Evolutionary conservation across 2,888 invertebrate species (phyloP), one percentile per base, ranked within the genome.

Genomic region (Eupithecia dodoneata): DNA sequence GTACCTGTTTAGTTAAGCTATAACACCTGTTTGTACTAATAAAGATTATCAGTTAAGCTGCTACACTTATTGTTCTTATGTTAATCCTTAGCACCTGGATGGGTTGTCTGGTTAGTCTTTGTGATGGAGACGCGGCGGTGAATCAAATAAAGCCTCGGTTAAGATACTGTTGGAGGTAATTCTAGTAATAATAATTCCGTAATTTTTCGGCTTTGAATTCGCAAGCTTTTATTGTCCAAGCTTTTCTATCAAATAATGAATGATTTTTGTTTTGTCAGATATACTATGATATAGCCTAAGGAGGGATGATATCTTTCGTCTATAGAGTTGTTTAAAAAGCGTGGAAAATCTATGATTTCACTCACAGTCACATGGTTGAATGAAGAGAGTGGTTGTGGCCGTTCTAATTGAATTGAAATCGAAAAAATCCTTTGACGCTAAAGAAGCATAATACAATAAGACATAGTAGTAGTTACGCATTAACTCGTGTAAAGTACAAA

Each of bases 1-100:
- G 63, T 63, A 12, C 12, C 71, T 41, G 67, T 77, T 79, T 47
- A 76, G 7, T 63, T 81, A 81, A 76, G 78, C 77, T 73, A 13
- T 71, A 78, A 74, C 80, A 81, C 79, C 80, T 81, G 80, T 77
- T 70, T 41, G n/a, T 12, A 12, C 63, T 49, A 42, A 66, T 66
- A 66, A 42, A 42, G 42, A 59, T 66, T 77, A 7, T 63, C 59
- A 70, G 18, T 13, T 69, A 5, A 15, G 73, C 63, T 30, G 63
- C 47, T 80, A 74, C 65, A 41, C 59, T 49, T 71, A 47, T 75
- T 49, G 65, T 65, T 66, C 72, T 41, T 10, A 18, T 10, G 55
- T 47, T 63, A 59, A 76, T 44, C 71, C 65, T 44, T 63, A 71
- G 55, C 74, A 74, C 67, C 45, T 74, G 76, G 63, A 30, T 63